A percentile compares a stretch with the other conserved stretches of the same genome.
Conservation (phyloP, 1,140 invertebrate genomes). For the Nixonia krombeini region DNA sequence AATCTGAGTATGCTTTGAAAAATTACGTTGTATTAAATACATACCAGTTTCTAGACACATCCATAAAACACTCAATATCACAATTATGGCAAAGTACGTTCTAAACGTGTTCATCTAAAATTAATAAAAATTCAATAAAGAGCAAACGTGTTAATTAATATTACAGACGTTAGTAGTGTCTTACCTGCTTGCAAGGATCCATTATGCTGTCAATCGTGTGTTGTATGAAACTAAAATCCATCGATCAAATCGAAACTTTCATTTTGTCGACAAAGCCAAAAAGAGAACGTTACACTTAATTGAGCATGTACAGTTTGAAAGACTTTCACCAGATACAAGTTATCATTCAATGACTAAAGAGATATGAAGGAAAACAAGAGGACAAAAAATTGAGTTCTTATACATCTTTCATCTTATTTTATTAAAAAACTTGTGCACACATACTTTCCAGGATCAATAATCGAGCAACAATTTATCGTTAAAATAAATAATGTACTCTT, state of each 20-base stretch:
- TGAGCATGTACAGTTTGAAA: too few species aligned
- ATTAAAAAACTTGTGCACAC: constrained; percentile 68
- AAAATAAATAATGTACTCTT: constrained; percentile 70
- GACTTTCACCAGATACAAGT: too few species aligned
- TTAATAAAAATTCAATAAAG: too few species aligned
- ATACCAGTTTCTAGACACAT: neutral
- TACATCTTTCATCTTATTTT: constrained; percentile 61
- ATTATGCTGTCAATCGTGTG: too few species aligned
- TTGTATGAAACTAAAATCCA: constrained; percentile 14
- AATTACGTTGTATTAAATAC: constrained; percentile 5
- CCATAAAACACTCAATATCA: neutral
- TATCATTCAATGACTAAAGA: constrained; percentile 6
- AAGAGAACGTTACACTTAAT: neutral
- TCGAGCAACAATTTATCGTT: constrained; percentile 64
- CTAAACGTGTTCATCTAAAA: too few species aligned
- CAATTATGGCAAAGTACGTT: too few species aligned
- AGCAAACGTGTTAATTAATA: too few species aligned
- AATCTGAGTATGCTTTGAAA: neutral
- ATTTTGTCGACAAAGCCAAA: constrained; percentile 4
- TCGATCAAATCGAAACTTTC: constrained; percentile 21
- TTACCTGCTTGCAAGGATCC: too few species aligned
- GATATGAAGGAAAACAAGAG: constrained; percentile 11
- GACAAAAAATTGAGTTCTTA: constrained; percentile 47
- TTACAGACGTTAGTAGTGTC: too few species aligned
- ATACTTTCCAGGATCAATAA: constrained; percentile 61